Conservation (phyloP, 2,888 invertebrate genomes). For the Caenorhabditis angaria region DNA sequence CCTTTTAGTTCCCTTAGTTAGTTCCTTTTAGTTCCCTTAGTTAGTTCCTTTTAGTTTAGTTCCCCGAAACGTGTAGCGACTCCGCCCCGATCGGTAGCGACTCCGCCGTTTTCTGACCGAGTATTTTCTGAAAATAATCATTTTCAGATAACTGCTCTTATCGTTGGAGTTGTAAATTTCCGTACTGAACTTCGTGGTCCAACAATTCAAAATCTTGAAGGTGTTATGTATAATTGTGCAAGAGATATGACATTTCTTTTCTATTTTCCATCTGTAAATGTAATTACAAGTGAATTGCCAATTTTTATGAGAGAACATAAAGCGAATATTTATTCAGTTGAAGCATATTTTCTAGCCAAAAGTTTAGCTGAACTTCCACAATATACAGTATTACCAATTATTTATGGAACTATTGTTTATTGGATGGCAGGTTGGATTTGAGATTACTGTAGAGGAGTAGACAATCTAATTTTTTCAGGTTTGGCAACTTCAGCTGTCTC, state of each 20-base stretch:
- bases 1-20: too few species aligned
- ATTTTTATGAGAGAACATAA: conserved; percentile 88
- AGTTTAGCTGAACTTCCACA: conserved; percentile 86
- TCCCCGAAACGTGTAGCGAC: too few species aligned
- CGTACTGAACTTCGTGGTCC: conserved; percentile 41
- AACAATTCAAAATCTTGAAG: conserved; percentile 61
- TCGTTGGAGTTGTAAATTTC: conserved; percentile 60
- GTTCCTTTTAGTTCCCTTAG: too few species aligned
- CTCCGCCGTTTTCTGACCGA: too few species aligned
- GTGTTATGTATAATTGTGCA: conserved; percentile 64
- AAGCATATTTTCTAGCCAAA: conserved; percentile 86
- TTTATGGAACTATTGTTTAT: conserved; percentile 86
- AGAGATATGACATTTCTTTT: conserved; percentile 89
- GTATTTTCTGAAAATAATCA: neutral
- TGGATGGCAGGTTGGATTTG: conserved; percentile 83
- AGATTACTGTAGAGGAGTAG: too few species aligned
- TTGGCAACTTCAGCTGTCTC: conserved; percentile 14
- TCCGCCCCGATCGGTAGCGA: too few species aligned
- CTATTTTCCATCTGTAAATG: conserved; percentile 89
- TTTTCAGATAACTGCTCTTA: conserved; percentile 52
- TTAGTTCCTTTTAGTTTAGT: too few species aligned
- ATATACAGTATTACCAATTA: conserved; percentile 83
- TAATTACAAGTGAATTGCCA: conserved; percentile 88
- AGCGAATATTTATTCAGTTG: conserved; percentile 89
- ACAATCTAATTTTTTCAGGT: conserved; percentile 24